Percentiles rank a stretch among this genome's conserved stretches.
These are phyloP conservation scores for Tyria jacobaeae DNA, from an alignment of 2,888 invertebrate species.

Conservation along the genomic window DNA sequence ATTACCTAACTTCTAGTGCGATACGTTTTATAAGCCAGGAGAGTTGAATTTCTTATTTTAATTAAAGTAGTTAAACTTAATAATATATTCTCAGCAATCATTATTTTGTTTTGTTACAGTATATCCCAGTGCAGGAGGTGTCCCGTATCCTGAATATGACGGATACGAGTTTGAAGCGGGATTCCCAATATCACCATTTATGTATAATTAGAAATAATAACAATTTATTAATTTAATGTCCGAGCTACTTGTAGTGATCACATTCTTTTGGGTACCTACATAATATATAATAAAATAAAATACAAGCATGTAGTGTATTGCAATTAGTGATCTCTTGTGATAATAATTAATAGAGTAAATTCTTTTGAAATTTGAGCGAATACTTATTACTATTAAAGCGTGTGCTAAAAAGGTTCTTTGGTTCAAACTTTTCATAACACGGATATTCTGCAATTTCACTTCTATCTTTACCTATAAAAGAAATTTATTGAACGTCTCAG, in stretches of 20 bases:
- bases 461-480: neutral
- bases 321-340: slow-evolving; percentile 4
- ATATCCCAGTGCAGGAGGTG: slow-evolving; percentile 63
- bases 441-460: neutral
- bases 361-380: neutral
- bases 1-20: no score
- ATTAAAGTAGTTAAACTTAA: no score
- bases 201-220: slow-evolving; percentile 5
- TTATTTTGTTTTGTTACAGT: slow-evolving; percentile 60
- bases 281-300: neutral
- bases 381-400: neutral
- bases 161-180: slow-evolving; percentile 68
- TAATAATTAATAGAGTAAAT: neutral
- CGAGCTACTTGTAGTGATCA: neutral
- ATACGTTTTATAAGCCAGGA: no score
- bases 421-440: no score
- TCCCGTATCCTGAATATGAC: slow-evolving; percentile 72
- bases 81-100: no score
- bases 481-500: neutral
- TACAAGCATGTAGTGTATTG: neutral
- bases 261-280: neutral
- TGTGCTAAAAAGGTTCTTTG: neutral
- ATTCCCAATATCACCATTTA: slow-evolving; percentile 46
- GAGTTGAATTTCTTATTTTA: no score
- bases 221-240: neutral